These are phyloP conservation scores for Diarsia rubi DNA, from an alignment of 2,888 invertebrate genomes.

Conservation along the genomic window DNA sequence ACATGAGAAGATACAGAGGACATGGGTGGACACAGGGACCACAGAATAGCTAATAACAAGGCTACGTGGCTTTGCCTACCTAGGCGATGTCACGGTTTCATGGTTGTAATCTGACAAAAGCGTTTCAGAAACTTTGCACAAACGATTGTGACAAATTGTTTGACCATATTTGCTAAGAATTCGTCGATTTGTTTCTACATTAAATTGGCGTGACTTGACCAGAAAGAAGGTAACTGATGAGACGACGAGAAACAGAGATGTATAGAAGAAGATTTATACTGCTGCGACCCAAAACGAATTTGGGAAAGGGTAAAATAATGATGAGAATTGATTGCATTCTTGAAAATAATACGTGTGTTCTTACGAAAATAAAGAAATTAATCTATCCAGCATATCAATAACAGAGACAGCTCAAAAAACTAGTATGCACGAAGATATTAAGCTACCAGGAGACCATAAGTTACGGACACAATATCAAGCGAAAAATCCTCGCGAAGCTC, in stretches of 20 bases:
- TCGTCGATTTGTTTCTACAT: background rate
- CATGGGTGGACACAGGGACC: conserved; percentile 46
- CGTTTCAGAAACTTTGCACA: conserved; percentile 2
- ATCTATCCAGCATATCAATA: conserved; percentile 51
- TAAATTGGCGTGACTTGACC: no score
- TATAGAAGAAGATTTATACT: no score
- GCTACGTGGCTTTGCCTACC: conserved; percentile 52
- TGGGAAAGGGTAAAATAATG: no score
- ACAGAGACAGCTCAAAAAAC: conserved; percentile 56
- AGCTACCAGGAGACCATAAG: conserved; percentile 82
- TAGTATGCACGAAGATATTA: conserved; percentile 70
- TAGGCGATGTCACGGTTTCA: conserved; percentile 30
- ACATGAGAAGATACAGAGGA: conserved; percentile 56
- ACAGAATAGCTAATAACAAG: conserved; percentile 63
- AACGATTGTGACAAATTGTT: background rate
- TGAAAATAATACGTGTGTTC: no score
- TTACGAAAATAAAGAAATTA: conserved; percentile 12
- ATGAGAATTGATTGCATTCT: no score
- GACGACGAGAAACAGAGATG: no score
- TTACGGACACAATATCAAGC: conserved; percentile 85
- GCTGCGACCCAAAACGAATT: no score
- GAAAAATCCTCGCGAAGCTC: conserved; percentile 75
- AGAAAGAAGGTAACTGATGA: no score
- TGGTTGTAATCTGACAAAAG: conserved; percentile 26
- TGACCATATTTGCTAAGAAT: background rate